Base-by-base conservation (phyloP, 2,113 vertebrate species). In the Archocentrus centrarchus region DNA sequence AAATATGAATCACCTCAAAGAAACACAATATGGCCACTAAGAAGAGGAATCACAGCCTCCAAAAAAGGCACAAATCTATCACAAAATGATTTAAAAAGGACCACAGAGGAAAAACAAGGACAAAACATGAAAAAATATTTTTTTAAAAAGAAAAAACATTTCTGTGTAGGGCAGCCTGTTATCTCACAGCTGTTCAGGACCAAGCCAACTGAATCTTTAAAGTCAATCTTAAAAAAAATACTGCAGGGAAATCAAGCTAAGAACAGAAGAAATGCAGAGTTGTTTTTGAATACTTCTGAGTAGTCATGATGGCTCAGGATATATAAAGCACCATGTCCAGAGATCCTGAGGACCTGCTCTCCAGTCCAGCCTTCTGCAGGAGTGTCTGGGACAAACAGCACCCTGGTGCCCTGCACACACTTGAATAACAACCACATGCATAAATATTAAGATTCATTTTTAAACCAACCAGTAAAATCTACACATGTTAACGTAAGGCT, bases 331-430 rank as follows among this genome's bases (percentile, higher is more conserved):
- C 93, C 80, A 1, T 90, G 79, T 66, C 68, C 90, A 18, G 85
- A 84, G 59, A 91, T 87, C 78, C 73, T 68, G 59, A 95, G 82
- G 0, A 94, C 90, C 53, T 93, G 87, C 27, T 90, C 89, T n/a
- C 89, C 93, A 2, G 91, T 94, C 94, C 94, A 95, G 59, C 92
- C 92, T 6, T 90, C 86, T 37, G 76, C 76, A 59, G 94, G 92
- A 0, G 82, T 18, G 18, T 88, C 78, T 2, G 94, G 93, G 68
- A 91, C 81, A 73, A 94, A 94, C 60, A 93, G 79, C 2, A 63
- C 89, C 35, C 73, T 86, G 75, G 92, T 92, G 22, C 92, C 84
- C 79, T 84, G 91, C 13, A 94, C n/a, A 68, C 92, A 91, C 94
- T 95, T 73, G 2, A 76, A 47, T 30, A 37, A 59, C 17, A 18